Evolutionary conservation across 2,113 vertebrate species (phyloP).

Genomic region (Odontesthes bonariensis): DNA sequence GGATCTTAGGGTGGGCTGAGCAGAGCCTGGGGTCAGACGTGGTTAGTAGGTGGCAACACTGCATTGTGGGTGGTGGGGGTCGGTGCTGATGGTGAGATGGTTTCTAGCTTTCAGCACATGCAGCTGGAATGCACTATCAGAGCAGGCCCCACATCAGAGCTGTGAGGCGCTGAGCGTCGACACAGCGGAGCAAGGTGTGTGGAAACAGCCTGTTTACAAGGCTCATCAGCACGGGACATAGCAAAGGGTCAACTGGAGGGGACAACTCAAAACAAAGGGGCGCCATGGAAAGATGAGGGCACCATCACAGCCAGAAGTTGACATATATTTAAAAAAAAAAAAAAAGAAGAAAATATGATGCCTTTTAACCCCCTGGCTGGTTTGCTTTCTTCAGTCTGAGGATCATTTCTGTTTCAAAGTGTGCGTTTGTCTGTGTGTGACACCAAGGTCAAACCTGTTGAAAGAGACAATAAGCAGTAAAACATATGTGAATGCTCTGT

Average conservation of each 20-base stretch:
- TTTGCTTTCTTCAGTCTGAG: constrained; percentile 76
- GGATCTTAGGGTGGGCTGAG: constrained; percentile 50
- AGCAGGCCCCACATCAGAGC: constrained; percentile 75
- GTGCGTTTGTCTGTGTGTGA: constrained; percentile 44
- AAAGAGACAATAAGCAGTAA: constrained; percentile 60
- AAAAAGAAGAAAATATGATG: constrained; percentile 65
- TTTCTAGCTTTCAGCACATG: constrained; percentile 88
- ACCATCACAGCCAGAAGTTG: constrained; percentile 51
- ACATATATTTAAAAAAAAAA: constrained; percentile 76
- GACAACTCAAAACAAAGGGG: constrained; percentile 80
- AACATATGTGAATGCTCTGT: constrained; percentile 47
- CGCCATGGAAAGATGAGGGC: constrained; percentile 46
- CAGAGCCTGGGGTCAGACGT: constrained; percentile 44
- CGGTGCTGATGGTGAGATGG: constrained; percentile 66
- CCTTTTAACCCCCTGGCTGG: constrained; percentile 40
- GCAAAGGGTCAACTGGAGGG: constrained; percentile 79
- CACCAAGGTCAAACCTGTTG: constrained; percentile 70
- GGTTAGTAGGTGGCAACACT: constrained; percentile 58
- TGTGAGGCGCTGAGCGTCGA: constrained; percentile 81
- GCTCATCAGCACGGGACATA: constrained; percentile 79
- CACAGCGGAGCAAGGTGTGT: constrained; percentile 79
- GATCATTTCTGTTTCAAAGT: constrained; percentile 74
- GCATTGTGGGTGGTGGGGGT: constrained; percentile 63
- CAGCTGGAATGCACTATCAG: constrained; percentile 77
- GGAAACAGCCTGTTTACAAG: constrained; percentile 86